phyloP scores from a whole-genome alignment of 2,113 vertebrate genomes.

The human region GRCh38 chr21:41179501-41180000 shows the following conservation, averaged over 20 bases:
- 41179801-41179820: not conserved
- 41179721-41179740: not conserved
- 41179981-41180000: too few species aligned
- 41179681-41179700: fast-evolving
- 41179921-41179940: too few species aligned
- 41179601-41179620: not conserved
- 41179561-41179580: fast-evolving
- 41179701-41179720: not conserved
- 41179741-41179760: fast-evolving
- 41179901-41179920: too few species aligned
- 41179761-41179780: not conserved
- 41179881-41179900: too few species aligned
- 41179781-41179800: too few species aligned
- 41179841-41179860: fast-evolving
- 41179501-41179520: too few species aligned
- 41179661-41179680: not conserved
- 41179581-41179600: fast-evolving
- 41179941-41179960: too few species aligned
- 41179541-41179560: too few species aligned
- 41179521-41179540: too few species aligned
- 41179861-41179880: not conserved
- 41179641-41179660: not conserved
- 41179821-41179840: not conserved
- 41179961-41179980: too few species aligned
- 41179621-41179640: not conserved